Evolutionary conservation across 2,797 vertebrate genomes (phyloP).

Genomic region (Synaphobranchus kaupii): DNA sequence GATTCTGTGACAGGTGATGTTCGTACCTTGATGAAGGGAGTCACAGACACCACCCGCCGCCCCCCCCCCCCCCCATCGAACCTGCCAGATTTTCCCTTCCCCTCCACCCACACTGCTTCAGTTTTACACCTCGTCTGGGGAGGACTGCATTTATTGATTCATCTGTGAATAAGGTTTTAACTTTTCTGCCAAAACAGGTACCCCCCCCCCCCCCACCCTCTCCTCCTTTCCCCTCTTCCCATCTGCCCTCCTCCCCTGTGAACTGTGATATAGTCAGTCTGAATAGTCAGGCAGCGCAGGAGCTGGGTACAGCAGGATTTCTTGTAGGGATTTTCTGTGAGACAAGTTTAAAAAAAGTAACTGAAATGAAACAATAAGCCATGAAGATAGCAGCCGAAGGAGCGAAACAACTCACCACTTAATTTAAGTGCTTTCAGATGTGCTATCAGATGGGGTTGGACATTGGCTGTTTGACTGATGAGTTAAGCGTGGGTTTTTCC

Average conservation of each 20-base stretch:
- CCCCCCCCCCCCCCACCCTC: neutral
- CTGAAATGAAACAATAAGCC: neutral
- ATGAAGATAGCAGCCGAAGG: neutral
- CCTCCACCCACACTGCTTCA: neutral
- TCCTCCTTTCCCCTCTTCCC: neutral
- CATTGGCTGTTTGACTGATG: neutral
- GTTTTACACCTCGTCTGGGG: neutral
- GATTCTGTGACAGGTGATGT: neutral
- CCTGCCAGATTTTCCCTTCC: neutral
- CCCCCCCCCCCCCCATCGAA: neutral
- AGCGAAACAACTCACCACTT: neutral
- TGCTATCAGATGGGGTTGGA: neutral
- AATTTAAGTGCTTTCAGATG: neutral
- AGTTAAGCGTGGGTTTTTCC: slow-evolving; percentile 7
- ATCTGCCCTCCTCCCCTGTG: neutral
- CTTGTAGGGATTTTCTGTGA: neutral
- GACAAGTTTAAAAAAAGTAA: neutral
- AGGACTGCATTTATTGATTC: slow-evolving; percentile 2
- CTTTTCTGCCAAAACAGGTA: neutral
- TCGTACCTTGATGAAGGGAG: no score
- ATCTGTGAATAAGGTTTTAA: neutral
- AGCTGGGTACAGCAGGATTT: neutral
- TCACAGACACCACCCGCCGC: no score
- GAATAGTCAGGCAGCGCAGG: neutral
- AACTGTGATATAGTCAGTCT: neutral